These are phyloP conservation scores for honey bee (Apis mellifera) DNA, from an alignment of 1,140 invertebrate genomes.

Conservation along the genomic window Amel_HAv3.1 CM009933.2:3106001-3106500, in stretches of 20 bases:
- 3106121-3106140: slow-evolving; percentile 9
- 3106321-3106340: not conserved
- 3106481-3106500: slow-evolving; percentile 12
- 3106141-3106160: not conserved
- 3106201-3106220: slow-evolving; percentile 9
- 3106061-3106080: not conserved
- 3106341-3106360: slow-evolving; percentile 12
- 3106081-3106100: not conserved
- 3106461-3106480: not conserved
- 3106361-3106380: not conserved
- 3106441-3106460: not conserved
- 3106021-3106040: not conserved
- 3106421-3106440: not conserved
- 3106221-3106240: not conserved
- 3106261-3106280: not conserved
- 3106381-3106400: not conserved
- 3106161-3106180: slow-evolving; percentile 12
- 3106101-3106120: slow-evolving; percentile 45
- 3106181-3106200: not conserved
- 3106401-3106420: not conserved
- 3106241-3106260: not conserved
- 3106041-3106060: not conserved
- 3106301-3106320: not conserved
- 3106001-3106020: not conserved
- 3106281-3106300: not conserved